Evolutionary conservation across 92 coral and sea anemone genomes (phyloP), one percentile per base, ranked within the genome.

Genomic region (Epizoanthus illoricatus): DNA sequence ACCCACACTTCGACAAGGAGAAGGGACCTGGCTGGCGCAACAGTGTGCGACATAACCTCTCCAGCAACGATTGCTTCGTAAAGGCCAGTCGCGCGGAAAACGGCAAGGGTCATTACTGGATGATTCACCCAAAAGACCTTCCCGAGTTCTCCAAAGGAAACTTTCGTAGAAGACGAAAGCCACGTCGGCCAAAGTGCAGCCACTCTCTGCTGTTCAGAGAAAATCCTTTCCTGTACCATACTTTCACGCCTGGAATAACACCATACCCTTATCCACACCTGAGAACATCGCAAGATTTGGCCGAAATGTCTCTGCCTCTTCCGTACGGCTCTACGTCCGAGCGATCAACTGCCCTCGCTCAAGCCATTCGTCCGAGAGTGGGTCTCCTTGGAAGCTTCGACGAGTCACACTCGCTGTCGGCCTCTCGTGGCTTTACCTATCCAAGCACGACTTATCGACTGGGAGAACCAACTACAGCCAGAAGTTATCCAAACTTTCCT

Each of bases 11-110:
- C 55, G 97, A 96, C 76, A 94, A 92, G 69, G 99, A 96, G 80
- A 96, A 96, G 65, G 99, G 99, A 2, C 99, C 99, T 2, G 99
- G 99, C 45, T 96, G 99, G 99, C 90, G 99, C 64, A 96, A 96
- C 75, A 96, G 99, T 67, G 99, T 96, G 20, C 90, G 99, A 24
- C 99, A 96, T 65, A 96, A 96, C 69, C 94, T 96, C 69, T 96
- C 99, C 45, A 96, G 99, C 85, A 96, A 96, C 78, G 99, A 96
- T 78, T 96, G 99, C 86, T 96, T 96, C 79, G 98, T 96, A 75
- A 96, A 96, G 79, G 99, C 99, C 40, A 94, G 98, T 78, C 91
- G 98, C 57, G 99, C 99, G 7, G 99, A 96, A 88, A 96, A 96
- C 80, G 99, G 99, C 41, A 96, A 96, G 60, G 99, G 99, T 0